Conservation (phyloP, 2,797 vertebrate species). For the Eulemur coronatus region DNA sequence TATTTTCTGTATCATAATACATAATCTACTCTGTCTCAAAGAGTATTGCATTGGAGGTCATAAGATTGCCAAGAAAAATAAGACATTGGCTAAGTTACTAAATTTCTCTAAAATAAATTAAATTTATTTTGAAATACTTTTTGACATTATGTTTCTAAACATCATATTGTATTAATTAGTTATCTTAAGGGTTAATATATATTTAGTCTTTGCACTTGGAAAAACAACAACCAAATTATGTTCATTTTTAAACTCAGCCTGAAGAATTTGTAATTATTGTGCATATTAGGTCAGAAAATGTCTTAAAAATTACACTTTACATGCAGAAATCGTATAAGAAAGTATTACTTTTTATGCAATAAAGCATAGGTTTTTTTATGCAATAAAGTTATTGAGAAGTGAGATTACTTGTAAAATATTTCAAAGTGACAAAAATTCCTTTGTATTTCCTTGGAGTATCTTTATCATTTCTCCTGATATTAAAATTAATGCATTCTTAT, state of each 20-base stretch:
- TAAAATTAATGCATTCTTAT: background rate
- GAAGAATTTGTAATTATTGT: conserved; percentile 23
- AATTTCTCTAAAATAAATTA: background rate
- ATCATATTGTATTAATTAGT: background rate
- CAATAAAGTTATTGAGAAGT: background rate
- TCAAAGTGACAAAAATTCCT: background rate
- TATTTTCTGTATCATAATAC: background rate
- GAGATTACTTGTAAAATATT: conserved; percentile 18
- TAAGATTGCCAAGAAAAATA: background rate
- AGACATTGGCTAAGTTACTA: background rate
- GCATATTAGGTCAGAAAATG: background rate
- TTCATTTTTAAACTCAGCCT: background rate
- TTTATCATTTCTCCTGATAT: background rate
- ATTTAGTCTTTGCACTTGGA: background rate
- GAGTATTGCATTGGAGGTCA: background rate
- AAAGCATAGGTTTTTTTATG: background rate
- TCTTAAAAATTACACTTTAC: background rate
- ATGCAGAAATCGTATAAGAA: background rate
- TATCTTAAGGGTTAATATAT: background rate
- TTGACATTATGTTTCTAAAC: conserved; percentile 2
- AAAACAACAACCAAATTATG: conserved; percentile 7
- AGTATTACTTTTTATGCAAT: background rate
- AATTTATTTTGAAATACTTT: background rate
- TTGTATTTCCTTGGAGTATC: background rate
- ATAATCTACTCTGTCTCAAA: background rate